phyloP scores from a whole-genome alignment of 2,888 invertebrate species.

The Girardia tigrina region DNA sequence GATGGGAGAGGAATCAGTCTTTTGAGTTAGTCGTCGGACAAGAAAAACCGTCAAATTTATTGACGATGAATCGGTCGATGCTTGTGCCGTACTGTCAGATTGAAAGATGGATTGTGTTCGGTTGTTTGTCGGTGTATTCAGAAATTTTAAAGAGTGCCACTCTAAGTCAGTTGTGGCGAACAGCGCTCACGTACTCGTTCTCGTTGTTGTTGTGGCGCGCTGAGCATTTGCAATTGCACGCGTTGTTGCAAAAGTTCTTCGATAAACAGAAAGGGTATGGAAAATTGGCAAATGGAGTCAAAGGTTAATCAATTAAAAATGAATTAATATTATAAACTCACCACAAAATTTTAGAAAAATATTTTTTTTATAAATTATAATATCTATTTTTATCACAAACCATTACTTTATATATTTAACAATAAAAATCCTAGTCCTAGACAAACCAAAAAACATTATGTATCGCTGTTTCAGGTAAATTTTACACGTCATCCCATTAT shows the following conservation, averaged over 20 bases:
- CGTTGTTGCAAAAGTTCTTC: slow-evolving; percentile 77
- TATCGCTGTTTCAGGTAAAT: too few species aligned
- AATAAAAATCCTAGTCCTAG: too few species aligned
- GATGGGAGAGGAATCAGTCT: not conserved
- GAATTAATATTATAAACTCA: too few species aligned
- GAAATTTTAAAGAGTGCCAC: not conserved
- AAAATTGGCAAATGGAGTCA: not conserved
- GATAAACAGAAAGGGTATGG: slow-evolving; percentile 55
- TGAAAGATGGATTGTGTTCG: slow-evolving; percentile 78
- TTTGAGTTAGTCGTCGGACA: not conserved
- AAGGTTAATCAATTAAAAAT: too few species aligned
- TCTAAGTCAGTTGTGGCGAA: slow-evolving; percentile 50
- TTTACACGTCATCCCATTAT: too few species aligned
- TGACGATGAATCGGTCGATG: slow-evolving; percentile 49
- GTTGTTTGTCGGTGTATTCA: slow-evolving; percentile 31
- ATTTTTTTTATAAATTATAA: too few species aligned
- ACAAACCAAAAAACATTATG: too few species aligned
- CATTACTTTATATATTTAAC: too few species aligned
- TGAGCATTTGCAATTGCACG: slow-evolving; percentile 86
- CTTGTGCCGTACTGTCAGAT: slow-evolving; percentile 81
- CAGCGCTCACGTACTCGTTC: slow-evolving; percentile 80
- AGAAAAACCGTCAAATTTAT: not conserved
- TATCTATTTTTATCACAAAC: too few species aligned
- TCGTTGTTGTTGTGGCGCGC: slow-evolving; percentile 83
- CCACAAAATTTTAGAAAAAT: too few species aligned